Percentiles rank a stretch among this genome's conserved stretches.
Evolutionary conservation across 2,888 invertebrate genomes (phyloP).

Genomic region (Mythimna lalbum): DNA sequence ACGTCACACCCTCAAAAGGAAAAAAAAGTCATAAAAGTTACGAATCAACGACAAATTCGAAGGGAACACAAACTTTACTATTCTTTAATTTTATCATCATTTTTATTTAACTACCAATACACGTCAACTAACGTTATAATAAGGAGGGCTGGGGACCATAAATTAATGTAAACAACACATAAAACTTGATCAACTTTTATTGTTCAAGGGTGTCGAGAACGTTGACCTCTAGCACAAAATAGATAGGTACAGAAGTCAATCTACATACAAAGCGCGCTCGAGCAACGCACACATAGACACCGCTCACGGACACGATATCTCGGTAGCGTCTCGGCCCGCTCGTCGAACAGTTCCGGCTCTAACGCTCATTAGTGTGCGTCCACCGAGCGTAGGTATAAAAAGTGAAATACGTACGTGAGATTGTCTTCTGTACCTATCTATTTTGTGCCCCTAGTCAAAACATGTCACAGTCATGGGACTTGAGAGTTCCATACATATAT

Average conservation of each 20-base stretch:
- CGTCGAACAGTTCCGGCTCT: too few relatives aligned
- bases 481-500: constrained; percentile 26
- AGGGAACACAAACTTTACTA: constrained; percentile 8
- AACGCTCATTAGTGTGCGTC: too few relatives aligned
- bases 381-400: too few relatives aligned
- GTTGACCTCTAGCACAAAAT: too few relatives aligned
- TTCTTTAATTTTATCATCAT: constrained; percentile 30
- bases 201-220: constrained; percentile 71
- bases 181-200: constrained; percentile 77
- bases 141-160: constrained; percentile 68
- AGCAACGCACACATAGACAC: too few relatives aligned
- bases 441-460: constrained; percentile 54
- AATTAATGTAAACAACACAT: constrained; percentile 82
- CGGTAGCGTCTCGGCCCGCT: too few relatives aligned
- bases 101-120: constrained; percentile 41
- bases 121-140: constrained; percentile 30
- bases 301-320: too few relatives aligned
- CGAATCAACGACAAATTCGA: neutral
- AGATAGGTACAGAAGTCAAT: too few relatives aligned
- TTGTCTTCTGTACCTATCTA: too few relatives aligned
- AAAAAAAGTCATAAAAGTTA: neutral
- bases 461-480: constrained; percentile 17
- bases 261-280: too few relatives aligned
- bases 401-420: too few relatives aligned
- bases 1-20: too few relatives aligned